Base-by-base conservation (phyloP, 2,888 invertebrate species). In the Pecten maximus region DNA sequence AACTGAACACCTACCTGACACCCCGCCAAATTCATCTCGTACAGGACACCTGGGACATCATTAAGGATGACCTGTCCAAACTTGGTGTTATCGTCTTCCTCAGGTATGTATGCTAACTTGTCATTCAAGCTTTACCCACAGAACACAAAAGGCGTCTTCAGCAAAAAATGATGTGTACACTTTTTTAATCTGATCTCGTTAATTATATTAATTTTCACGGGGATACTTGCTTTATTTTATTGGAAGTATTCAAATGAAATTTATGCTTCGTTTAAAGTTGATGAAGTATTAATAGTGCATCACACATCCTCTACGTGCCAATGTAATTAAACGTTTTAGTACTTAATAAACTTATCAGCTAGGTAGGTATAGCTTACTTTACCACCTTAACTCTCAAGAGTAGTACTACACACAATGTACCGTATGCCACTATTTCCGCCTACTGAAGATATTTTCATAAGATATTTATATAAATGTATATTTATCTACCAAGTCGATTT, bases 31-130 rank as follows among this genome's bases (percentile, higher is more conserved):
- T 95, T 50, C 93, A 95, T 54, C 90, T 95, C 10, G 95, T 95
- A n/a, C 94, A 95, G 90, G 93, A 93, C 54, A 94, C 95, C 0
- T 95, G 95, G 96, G 94, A 95, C 88, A 91, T 95, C 44, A 94
- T 95, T 87, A 94, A 94, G 88, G 92, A 94, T 23, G 95, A 95
- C 90, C 90, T 95, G 16, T 92, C 93, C 2, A 93, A 93, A 28
- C 92, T 95, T 40, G 95, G 95, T 44, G 91, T 94, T 39, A 94
- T 94, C 28, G 94, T 95, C 28, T 95, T 95, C 88, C 89, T 94
- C 40, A 94, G 93, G 95, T 94, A 92, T 91, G 93, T 92, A 4
- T 54, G 54, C 23, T 54, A 23, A 3, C n/a, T 54, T 50, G 8
- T 19, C n/a, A n/a, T n/a, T n/a, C 16, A 6, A 54, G 44, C 8